Evolutionary conservation across 2,888 invertebrate species (phyloP), one percentile per base, ranked within the genome.

Genomic region (Drosophila paramelanica): DNA sequence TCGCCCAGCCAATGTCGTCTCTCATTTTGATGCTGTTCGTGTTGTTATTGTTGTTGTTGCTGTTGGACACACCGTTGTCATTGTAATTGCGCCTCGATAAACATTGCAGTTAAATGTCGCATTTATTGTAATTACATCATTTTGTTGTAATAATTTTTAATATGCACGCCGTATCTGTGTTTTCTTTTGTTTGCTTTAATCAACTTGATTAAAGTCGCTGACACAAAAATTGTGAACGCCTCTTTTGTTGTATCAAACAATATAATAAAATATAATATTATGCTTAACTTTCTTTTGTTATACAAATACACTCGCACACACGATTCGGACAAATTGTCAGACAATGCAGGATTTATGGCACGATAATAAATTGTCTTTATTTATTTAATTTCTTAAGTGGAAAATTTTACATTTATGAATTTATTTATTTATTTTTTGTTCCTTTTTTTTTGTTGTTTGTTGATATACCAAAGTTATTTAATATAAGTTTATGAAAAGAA

Each of bases 41-140:
- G n/a, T 25, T 36, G 38, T 7, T 39, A 41, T 43, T 71, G 42
- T n/a, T 47, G 27, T 31, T 59, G 33, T 13, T 51, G 51, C 42
- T 41, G 56, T 51, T 64, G 70, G 46, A 57, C 64, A 73, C 74
- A 69, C 78, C 74, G 74, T 88, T 83, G 82, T 83, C 88, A 72
- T 68, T 87, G 84, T 84, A 89, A 89, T 83, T 89, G 81, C 71
- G 61, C 81, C 77, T 69, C 88, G 89, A 83, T 83, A 83, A 83
- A 88, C 85, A 74, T 81, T 88, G 68, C 89, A 89, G 84, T 89
- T 83, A 89, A 87, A 77, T 87, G 81, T 87, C 85, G 88, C 89
- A 83, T 83, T 83, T 87, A 84, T 84, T 89, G 83, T 83, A 83
- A 83, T 83, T 83, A 81, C 88, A 89, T 69, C 67, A 46, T 81